Percentiles rank a stretch among this genome's conserved stretches.
phyloP scores from a whole-genome alignment of 1,140 invertebrate genomes.

The Latrodectus geometricus region DNA sequence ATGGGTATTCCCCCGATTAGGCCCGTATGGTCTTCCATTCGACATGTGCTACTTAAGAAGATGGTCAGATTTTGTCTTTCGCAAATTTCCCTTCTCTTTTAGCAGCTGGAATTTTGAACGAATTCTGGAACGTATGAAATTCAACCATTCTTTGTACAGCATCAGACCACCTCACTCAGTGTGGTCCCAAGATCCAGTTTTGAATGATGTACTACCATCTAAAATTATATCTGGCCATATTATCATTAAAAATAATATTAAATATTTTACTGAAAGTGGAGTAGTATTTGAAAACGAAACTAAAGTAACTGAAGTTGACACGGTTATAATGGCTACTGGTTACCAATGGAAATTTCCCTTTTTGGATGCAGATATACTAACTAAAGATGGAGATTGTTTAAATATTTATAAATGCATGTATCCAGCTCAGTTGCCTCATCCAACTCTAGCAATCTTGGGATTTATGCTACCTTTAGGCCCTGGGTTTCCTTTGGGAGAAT shows the following conservation, averaged over 20 bases:
- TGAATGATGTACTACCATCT: constrained; percentile 72
- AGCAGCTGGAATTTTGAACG: constrained; percentile 38
- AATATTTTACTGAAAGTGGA: constrained; percentile 65
- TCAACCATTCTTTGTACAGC: constrained; percentile 71
- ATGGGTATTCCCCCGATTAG: constrained; percentile 69
- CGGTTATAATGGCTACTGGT: constrained; percentile 63
- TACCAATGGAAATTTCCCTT: constrained; percentile 64
- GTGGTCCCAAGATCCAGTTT: constrained; percentile 71
- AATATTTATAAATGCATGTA: constrained; percentile 65
- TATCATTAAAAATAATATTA: constrained; percentile 68
- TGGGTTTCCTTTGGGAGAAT: constrained; percentile 72
- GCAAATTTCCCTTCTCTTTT: constrained; percentile 9
- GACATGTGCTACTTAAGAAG: constrained; percentile 51
- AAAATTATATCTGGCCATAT: constrained; percentile 69
- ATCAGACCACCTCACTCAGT: constrained; percentile 70
- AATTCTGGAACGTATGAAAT: constrained; percentile 61
- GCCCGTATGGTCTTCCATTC: constrained; percentile 67
- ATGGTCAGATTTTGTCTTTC: constrained; percentile 41
- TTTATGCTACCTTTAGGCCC: constrained; percentile 72
- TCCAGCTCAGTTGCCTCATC: constrained; percentile 66
- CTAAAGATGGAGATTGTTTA: constrained; percentile 43
- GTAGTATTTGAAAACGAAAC: constrained; percentile 67
- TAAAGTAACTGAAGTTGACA: constrained; percentile 29
- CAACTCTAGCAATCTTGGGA: constrained; percentile 72
- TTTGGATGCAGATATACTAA: constrained; percentile 20